Evolutionary conservation across 2,113 vertebrate species (phyloP), one percentile per base, ranked within the genome.

Genomic region (Nasalis larvatus): DNA sequence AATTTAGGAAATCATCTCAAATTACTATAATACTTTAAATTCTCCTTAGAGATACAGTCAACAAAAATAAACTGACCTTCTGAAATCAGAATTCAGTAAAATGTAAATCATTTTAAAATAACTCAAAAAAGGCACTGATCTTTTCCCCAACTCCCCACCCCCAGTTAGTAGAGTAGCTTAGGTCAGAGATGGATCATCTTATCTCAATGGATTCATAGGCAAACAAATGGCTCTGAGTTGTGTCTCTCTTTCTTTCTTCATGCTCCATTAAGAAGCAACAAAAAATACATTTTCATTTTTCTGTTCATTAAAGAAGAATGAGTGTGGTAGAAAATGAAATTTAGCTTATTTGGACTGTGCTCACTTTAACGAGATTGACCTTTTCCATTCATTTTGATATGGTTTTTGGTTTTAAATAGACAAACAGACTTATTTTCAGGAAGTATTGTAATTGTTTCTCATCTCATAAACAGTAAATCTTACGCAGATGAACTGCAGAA

Each of bases 251-350:
- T 82, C 25, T 78, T 91, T 49, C 69, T 96, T 91, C 77, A 92
- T 82, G 49, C 54, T 45, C n/a, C 54, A 91, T 88, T 94, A 96
- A 18, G n/a, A 82, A 73, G 40, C 76, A 92, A 69, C 1, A 84
- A n/a, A 63, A 96, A 91, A 93, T 58, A 49, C 40, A 86, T 74
- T 95, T 94, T 95, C 74, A 88, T 81, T 96, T 93, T 91, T 91
- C 84, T 78, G n/a, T 37, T 42, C 78, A 95, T 95, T 97, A 97
- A 78, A 93, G 37, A 93, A 76, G 40, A 89, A 76, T 68, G 37
- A 91, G 10, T 42, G 11, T 45, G 25, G 56, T 45, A 94, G 58
- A 96, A 95, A 80, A 63, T 90, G 52, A 96, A 88, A 97, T 91
- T 74, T 86, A 95, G 69, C 40, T 94, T 45, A 95, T 97, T 88